Conservation (phyloP, 2,113 vertebrate genomes). For the Spea bombifrons region DNA sequence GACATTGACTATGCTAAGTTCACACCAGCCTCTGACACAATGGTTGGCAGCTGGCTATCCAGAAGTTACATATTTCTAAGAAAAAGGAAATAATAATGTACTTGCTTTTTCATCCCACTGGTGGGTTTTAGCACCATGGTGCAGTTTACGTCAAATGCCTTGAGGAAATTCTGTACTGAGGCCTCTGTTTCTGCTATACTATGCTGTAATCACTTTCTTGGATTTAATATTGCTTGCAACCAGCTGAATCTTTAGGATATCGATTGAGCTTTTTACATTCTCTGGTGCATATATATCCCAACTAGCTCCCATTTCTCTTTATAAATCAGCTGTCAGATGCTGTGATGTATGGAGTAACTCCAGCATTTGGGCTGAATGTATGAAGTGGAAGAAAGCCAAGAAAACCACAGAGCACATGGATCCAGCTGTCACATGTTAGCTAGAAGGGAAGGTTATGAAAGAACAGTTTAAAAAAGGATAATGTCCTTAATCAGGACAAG, state of each 20-base stretch:
- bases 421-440: conserved; percentile 42
- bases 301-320: conserved; percentile 5
- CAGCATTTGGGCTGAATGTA: background rate
- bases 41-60: no score
- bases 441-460: background rate
- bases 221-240: background rate
- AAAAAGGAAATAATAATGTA: background rate
- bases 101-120: conserved; percentile 15
- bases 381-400: background rate
- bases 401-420: conserved; percentile 37
- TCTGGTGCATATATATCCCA: background rate
- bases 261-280: background rate
- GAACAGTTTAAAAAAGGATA: conserved; percentile 32
- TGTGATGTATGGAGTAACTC: conserved; percentile 25
- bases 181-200: no score
- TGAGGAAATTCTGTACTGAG: background rate
- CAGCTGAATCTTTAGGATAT: background rate
- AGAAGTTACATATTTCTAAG: no score
- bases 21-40: no score
- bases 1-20: no score
- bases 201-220: background rate
- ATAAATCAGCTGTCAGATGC: conserved; percentile 4
- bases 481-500: conserved; percentile 33
- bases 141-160: background rate
- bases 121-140: background rate